These are phyloP conservation scores for Anguilla megastoma DNA, from an alignment of 2,797 vertebrate species.

Conservation along the genomic window DNA sequence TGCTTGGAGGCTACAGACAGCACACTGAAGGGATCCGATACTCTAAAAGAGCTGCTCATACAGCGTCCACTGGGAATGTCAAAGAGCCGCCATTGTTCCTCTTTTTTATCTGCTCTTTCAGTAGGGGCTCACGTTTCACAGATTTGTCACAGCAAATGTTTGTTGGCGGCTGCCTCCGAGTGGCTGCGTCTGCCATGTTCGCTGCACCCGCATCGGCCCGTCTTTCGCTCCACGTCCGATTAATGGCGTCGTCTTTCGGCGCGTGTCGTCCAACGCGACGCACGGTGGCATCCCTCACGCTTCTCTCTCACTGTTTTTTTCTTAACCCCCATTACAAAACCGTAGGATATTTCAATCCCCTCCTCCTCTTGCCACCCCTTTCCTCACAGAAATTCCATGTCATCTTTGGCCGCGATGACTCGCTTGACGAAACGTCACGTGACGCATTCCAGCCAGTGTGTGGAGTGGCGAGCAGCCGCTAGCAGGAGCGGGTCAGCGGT, in stretches of 20 bases:
- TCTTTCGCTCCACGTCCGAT: background rate
- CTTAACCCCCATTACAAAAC: background rate
- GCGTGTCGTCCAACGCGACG: background rate
- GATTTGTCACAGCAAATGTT: background rate
- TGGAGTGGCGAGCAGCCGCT: background rate
- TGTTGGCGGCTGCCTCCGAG: background rate
- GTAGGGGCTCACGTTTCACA: background rate
- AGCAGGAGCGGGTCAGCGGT: background rate
- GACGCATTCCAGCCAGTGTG: background rate
- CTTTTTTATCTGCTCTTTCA: conserved; percentile 7
- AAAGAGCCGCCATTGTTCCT: background rate
- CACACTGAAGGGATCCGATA: too few species aligned
- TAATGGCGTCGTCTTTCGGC: background rate
- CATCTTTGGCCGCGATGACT: background rate
- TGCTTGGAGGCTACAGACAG: too few species aligned
- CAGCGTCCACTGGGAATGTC: background rate
- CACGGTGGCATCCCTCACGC: background rate
- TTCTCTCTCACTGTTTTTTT: background rate
- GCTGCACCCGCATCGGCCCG: background rate
- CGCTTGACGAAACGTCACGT: background rate
- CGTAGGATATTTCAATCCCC: background rate
- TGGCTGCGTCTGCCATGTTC: too few species aligned
- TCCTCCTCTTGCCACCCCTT: background rate
- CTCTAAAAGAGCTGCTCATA: too few species aligned
- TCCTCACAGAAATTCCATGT: background rate